phyloP scores from a whole-genome alignment of 1,140 invertebrate species.

The Aphelenchoides besseyi region DNA sequence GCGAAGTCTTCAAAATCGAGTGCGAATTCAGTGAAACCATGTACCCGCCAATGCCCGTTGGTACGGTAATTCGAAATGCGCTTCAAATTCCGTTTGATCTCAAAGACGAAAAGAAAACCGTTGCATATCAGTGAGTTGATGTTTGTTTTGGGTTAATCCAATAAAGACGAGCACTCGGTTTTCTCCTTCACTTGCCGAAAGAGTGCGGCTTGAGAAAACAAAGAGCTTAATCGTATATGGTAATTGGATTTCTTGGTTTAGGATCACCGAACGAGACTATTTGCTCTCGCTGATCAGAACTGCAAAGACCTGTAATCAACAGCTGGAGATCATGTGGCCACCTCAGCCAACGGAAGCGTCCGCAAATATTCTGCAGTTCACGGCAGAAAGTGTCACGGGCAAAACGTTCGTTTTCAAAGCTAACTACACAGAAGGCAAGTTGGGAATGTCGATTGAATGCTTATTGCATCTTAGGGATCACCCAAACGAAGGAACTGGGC shows the following conservation, averaged over 20 bases:
- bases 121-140: conserved; percentile 8
- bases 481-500: neutral
- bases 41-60: neutral
- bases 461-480: neutral
- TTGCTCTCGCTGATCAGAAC: neutral
- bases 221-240: neutral
- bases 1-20: neutral
- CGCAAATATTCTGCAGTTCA: neutral
- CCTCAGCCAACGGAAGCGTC: neutral
- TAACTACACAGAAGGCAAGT: neutral
- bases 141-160: conserved; percentile 4
- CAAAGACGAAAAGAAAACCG: neutral
- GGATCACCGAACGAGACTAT: neutral
- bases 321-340: neutral
- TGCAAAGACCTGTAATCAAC: neutral
- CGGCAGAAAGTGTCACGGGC: neutral
- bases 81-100: neutral
- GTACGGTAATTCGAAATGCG: neutral
- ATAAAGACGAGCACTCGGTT: neutral
- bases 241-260: neutral
- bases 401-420: neutral
- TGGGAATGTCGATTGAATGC: neutral
- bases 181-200: neutral
- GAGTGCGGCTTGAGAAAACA: neutral
- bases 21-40: neutral